Evolutionary conservation across 2,888 invertebrate genomes (phyloP).

Genomic region (Cephonodes hylas): DNA sequence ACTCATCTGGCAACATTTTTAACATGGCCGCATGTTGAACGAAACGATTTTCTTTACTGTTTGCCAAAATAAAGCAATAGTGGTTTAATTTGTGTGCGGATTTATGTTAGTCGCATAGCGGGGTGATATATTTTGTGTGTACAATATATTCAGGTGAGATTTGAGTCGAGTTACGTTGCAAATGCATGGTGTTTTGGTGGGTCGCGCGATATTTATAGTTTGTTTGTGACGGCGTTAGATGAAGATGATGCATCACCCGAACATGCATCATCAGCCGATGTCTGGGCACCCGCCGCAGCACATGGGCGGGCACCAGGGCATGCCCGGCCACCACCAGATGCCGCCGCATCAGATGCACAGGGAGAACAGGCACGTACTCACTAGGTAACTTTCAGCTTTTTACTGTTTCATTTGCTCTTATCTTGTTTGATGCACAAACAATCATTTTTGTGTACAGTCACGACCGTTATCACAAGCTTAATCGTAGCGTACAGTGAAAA

Average conservation of each 20-base stretch:
- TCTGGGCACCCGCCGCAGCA: slow-evolving; percentile 77
- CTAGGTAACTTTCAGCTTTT: slow-evolving; percentile 74
- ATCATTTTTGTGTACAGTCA: slow-evolving; percentile 32
- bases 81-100: slow-evolving; percentile 65
- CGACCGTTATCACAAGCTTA: not conserved
- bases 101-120: slow-evolving; percentile 63
- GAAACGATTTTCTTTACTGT: slow-evolving; percentile 89
- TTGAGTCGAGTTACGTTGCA: slow-evolving; percentile 40
- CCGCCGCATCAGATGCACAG: slow-evolving; percentile 85
- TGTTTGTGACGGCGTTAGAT: slow-evolving; percentile 66
- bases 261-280: slow-evolving; percentile 80
- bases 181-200: slow-evolving; percentile 43
- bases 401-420: slow-evolving; percentile 52
- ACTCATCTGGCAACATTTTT: slow-evolving; percentile 64
- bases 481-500: not conserved
- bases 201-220: slow-evolving; percentile 42
- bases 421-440: slow-evolving; percentile 13
- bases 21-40: slow-evolving; percentile 94
- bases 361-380: slow-evolving; percentile 81
- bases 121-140: slow-evolving; percentile 24
- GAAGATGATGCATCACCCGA: slow-evolving; percentile 81
- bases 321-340: slow-evolving; percentile 82
- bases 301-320: slow-evolving; percentile 68
- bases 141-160: slow-evolving; percentile 45
- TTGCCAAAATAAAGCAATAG: slow-evolving; percentile 82